Conservation (phyloP, 2,797 vertebrate genomes). For the Bufotes viridis region DNA sequence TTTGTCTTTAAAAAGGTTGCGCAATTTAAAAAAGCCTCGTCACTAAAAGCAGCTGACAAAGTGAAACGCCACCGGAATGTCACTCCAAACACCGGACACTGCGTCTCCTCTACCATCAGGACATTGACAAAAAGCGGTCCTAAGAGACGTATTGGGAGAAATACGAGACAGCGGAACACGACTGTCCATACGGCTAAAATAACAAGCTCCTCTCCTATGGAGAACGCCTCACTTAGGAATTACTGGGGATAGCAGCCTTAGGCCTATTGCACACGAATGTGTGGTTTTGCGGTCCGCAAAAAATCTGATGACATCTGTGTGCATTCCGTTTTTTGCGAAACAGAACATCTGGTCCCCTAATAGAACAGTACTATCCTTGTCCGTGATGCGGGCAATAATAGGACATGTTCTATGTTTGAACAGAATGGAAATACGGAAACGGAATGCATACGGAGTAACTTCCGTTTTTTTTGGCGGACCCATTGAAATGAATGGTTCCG, state of each 20-base stretch:
- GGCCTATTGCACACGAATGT: too few relatives aligned
- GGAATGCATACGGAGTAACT: too few relatives aligned
- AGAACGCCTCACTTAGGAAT: background rate
- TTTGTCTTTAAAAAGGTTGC: conserved; percentile 42
- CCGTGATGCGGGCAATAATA: too few relatives aligned
- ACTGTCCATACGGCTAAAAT: conserved; percentile 15
- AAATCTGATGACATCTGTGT: too few relatives aligned
- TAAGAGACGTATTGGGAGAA: background rate
- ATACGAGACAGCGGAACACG: conserved; percentile 14
- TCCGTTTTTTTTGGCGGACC: too few relatives aligned
- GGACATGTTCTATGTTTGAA: too few relatives aligned
- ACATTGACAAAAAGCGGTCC: conserved; percentile 40
- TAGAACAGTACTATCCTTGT: too few relatives aligned
- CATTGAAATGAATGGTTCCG: too few relatives aligned
- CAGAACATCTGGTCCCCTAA: too few relatives aligned
- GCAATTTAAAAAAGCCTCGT: conserved; percentile 41
- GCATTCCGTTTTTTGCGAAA: too few relatives aligned
- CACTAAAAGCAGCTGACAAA: conserved; percentile 27
- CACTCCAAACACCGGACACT: background rate
- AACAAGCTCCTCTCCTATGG: conserved; percentile 4
- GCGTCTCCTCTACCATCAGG: background rate
- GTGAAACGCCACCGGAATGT: conserved; percentile 1
- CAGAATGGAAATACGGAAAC: too few relatives aligned
- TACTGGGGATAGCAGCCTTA: background rate
- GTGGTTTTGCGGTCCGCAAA: too few relatives aligned